Percentiles rank a stretch among this genome's conserved stretches.
Conservation (phyloP, 2,113 vertebrate genomes). For the Hystrix brachyura region DNA sequence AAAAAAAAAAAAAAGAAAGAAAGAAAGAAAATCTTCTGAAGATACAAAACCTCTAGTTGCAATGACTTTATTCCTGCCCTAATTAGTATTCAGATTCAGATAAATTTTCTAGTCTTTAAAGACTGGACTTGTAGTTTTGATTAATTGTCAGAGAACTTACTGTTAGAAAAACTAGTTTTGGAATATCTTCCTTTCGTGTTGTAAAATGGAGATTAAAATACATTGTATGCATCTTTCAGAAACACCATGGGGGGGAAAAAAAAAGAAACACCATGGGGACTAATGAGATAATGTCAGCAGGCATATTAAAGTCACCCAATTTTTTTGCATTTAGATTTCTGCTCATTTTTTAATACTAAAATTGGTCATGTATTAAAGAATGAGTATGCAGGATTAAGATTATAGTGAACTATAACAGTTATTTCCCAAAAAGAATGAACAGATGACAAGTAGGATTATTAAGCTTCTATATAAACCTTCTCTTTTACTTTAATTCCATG, state of each 20-base stretch:
- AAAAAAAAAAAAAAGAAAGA: no score
- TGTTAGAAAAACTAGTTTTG: conserved; percentile 52
- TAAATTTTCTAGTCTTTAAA: conserved; percentile 62
- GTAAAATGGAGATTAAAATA: conserved; percentile 71
- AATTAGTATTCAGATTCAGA: conserved; percentile 16
- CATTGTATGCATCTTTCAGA: conserved; percentile 6
- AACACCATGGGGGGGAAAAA: not conserved
- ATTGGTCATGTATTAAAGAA: not conserved
- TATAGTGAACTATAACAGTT: not conserved
- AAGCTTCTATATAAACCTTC: conserved; percentile 60
- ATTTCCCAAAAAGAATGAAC: conserved; percentile 44
- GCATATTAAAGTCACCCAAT: not conserved
- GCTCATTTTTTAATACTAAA: conserved; percentile 59
- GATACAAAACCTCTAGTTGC: not conserved
- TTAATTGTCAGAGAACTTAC: conserved; percentile 53
- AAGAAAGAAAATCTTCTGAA: not conserved
- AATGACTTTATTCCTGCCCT: conserved; percentile 34
- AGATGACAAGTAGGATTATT: conserved; percentile 70
- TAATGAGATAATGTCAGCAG: conserved; percentile 46
- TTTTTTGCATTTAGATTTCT: conserved; percentile 41
- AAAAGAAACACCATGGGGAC: conserved; percentile 33
- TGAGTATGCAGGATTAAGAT: conserved; percentile 55
- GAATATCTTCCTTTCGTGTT: conserved; percentile 46
- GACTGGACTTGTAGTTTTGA: conserved; percentile 55
- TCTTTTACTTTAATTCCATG: conserved; percentile 65